Evolutionary conservation across 2,113 vertebrate genomes (phyloP).

Genomic region (Prolemur simus): DNA sequence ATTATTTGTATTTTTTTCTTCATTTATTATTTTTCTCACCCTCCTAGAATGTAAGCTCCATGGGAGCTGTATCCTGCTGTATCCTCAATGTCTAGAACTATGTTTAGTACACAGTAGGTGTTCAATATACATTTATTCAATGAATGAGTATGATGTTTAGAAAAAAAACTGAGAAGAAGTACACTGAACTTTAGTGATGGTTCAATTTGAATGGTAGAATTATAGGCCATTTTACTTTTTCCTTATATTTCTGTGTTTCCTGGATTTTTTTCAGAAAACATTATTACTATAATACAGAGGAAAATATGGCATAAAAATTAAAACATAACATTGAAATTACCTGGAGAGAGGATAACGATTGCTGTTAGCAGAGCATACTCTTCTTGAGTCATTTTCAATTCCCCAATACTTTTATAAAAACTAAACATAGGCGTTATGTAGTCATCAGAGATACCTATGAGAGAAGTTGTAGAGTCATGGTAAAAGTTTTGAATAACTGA

Average conservation of each 20-base stretch:
- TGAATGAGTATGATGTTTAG: background rate
- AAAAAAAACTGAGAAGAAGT: background rate
- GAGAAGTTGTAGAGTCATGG: background rate
- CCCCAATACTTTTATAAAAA: slow-evolving; percentile 96
- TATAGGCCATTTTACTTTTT: background rate
- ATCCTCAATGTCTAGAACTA: background rate
- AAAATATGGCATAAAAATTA: background rate
- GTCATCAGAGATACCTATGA: slow-evolving; percentile 94
- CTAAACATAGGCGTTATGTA: slow-evolving; percentile 97
- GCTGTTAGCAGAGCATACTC: slow-evolving; percentile 97
- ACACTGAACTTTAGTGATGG: background rate
- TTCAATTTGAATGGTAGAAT: background rate
- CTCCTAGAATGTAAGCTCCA: background rate
- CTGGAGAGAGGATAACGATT: slow-evolving; percentile 96
- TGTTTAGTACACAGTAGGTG: background rate
- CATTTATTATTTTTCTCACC: background rate
- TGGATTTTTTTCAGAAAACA: background rate
- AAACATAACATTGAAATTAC: slow-evolving; percentile 81
- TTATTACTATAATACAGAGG: background rate
- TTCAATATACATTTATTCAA: background rate
- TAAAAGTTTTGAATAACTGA: background rate
- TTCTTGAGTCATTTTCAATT: slow-evolving; percentile 94
- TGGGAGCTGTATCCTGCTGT: background rate
- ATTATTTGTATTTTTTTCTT: background rate
- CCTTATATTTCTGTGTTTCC: background rate